Conservation (phyloP, 2,113 vertebrate species). For the Amblyopsis rosae region DNA sequence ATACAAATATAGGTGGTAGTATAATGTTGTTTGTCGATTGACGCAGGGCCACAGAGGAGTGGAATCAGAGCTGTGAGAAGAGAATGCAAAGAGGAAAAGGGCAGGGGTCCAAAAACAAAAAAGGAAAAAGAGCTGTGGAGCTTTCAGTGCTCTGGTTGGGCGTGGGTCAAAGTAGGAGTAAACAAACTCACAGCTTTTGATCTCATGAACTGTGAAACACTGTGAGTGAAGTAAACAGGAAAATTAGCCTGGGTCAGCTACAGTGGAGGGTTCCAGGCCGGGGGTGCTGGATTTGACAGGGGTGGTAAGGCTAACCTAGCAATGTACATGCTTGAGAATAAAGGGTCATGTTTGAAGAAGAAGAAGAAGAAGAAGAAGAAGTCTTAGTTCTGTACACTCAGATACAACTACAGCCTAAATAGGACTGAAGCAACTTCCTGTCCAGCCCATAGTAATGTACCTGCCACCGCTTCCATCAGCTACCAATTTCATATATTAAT, state of each 20-base stretch:
- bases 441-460: too few relatives aligned
- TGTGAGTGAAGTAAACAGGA: slow-evolving; percentile 64
- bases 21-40: neutral
- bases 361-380: too few relatives aligned
- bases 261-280: slow-evolving; percentile 38
- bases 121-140: slow-evolving; percentile 41
- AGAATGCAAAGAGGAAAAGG: slow-evolving; percentile 4
- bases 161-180: slow-evolving; percentile 70
- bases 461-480: too few relatives aligned
- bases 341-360: neutral
- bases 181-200: slow-evolving; percentile 75
- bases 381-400: too few relatives aligned
- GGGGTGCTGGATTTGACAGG: neutral
- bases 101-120: slow-evolving; percentile 45
- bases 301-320: neutral
- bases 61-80: slow-evolving; percentile 5
- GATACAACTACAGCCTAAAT: too few relatives aligned
- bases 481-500: too few relatives aligned
- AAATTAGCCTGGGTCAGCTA: slow-evolving; percentile 61
- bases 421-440: too few relatives aligned
- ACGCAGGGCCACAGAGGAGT: too few relatives aligned
- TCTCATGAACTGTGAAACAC: slow-evolving; percentile 66
- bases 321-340: slow-evolving; percentile 12
- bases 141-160: slow-evolving; percentile 52
- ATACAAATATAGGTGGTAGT: slow-evolving; percentile 6